Conservation (phyloP, 2,888 invertebrate genomes). For the Diploptera punctata region DNA sequence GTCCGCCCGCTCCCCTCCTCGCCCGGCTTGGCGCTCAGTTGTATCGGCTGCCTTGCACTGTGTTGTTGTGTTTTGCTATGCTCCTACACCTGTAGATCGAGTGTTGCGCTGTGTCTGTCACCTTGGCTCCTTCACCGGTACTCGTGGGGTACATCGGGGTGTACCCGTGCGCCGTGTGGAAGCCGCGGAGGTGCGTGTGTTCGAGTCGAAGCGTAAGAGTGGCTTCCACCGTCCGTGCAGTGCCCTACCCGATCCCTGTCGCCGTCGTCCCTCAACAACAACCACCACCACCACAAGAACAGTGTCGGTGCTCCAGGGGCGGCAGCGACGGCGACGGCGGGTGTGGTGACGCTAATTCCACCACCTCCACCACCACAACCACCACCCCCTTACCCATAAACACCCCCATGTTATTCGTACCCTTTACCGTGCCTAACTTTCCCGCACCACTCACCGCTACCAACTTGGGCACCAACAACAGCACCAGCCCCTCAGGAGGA, state of each 20-base stretch:
- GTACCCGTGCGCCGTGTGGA: constrained; percentile 63
- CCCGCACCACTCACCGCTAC: constrained; percentile 50
- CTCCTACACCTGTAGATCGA: background rate
- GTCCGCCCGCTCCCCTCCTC: background rate
- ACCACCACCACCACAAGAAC: constrained; percentile 30
- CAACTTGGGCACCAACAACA: constrained; percentile 49
- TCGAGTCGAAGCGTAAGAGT: constrained; percentile 44
- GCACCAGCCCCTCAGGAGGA: constrained; percentile 50
- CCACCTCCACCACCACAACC: constrained; percentile 37
- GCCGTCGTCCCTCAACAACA: no score
- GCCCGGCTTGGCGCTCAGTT: background rate
- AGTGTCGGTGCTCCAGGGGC: constrained; percentile 39
- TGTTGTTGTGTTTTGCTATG: background rate
- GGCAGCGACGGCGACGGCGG: constrained; percentile 38
- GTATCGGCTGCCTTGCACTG: constrained; percentile 2
- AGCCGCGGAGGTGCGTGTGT: constrained; percentile 48
- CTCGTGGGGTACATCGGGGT: constrained; percentile 60
- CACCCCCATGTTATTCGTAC: constrained; percentile 59
- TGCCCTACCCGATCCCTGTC: constrained; percentile 47
- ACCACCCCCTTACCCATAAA: constrained; percentile 37
- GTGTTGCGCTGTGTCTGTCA: background rate
- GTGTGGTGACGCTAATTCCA: constrained; percentile 39
- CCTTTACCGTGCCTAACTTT: constrained; percentile 57
- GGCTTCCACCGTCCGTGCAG: constrained; percentile 48
- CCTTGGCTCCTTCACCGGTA: constrained; percentile 42